phyloP scores from a whole-genome alignment of 2,797 vertebrate species.

The Gambusia yucatana region DNA sequence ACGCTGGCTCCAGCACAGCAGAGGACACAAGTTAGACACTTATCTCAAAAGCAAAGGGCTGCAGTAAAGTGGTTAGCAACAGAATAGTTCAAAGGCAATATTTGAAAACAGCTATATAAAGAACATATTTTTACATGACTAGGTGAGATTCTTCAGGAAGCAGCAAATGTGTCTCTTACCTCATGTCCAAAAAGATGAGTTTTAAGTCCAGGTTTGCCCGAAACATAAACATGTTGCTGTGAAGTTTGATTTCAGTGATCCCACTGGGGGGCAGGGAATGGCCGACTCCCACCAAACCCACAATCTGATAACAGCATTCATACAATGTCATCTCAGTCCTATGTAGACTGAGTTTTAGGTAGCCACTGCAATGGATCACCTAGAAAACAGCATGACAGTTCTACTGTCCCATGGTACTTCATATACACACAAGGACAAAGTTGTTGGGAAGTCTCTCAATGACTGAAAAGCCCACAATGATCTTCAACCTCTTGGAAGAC shows the following conservation, averaged over 20 bases:
- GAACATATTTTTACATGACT: background rate
- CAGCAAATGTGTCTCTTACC: constrained; percentile 74
- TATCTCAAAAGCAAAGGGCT: background rate
- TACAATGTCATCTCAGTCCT: constrained; percentile 89
- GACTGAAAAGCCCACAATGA: background rate
- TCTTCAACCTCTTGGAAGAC: no score
- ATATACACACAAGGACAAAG: background rate
- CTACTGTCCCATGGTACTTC: background rate
- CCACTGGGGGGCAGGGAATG: constrained; percentile 93
- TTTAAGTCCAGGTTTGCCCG: constrained; percentile 95
- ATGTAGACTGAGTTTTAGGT: constrained; percentile 92
- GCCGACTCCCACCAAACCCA: constrained; percentile 92
- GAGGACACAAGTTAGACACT: constrained; percentile 14
- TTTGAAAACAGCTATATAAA: background rate
- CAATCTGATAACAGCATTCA: constrained; percentile 91
- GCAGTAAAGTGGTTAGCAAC: background rate
- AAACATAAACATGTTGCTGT: constrained; percentile 99
- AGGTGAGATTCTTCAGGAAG: background rate
- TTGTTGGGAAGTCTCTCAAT: background rate
- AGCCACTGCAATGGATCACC: constrained; percentile 98
- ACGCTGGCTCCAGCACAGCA: constrained; percentile 80
- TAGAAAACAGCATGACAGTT: constrained; percentile 48
- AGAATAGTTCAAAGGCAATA: background rate
- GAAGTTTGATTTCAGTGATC: constrained; percentile 94
- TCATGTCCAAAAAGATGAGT: constrained; percentile 94